Base-by-base conservation (phyloP, 2,113 vertebrate genomes). In the Terrapene triunguis region DNA sequence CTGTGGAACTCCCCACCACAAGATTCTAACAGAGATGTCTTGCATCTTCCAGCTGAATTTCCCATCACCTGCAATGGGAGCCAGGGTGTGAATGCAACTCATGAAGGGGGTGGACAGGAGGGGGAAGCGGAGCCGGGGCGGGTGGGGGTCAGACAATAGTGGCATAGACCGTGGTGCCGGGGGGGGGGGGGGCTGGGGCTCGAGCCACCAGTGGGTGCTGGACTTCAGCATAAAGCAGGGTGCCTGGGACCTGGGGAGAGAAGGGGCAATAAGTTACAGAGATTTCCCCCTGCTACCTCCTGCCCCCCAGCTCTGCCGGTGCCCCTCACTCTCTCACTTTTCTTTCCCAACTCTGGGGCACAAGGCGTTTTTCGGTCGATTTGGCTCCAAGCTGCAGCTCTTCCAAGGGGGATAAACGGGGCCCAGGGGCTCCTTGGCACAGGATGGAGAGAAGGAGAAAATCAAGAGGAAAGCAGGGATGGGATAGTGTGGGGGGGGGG, bases 41-140 rank as follows among this genome's bases (percentile, higher is more conserved):
- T 13, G 62, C 62, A 3, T 7, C 62, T 65, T 65, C 8, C 62
- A 8, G 7, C 6, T 16, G 32, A 8, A 17, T 65, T 59, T 59
- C 25, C 57, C 25, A 29, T 12, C 25, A 11, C 57, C 32, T 6
- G 29, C 32, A 32, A 16, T 1, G 6, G 62, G 62, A 17, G 59
- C 12, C 21, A 2, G 74, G 74, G 27, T 3, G n/a, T 27, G 10
- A 22, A 79, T 47, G 16, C 6, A 13, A 8, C 10, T 8, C 29
- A 47, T 7, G 16, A 78, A 12, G 74, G 38, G 57, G 57, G 57
- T 25, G 10, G 35, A 21, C 38, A 29, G 76, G 4, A 27, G 22
- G 21, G 42, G 10, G 10, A 2, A 44, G 35, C 3, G 35, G 8
- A 74, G 19, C 17, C 4, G n/a, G 38, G 7, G 1, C 8, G 2